These are phyloP conservation scores for Eutolmus rufibarbis DNA, from an alignment of 2,888 invertebrate species.

Conservation along the genomic window DNA sequence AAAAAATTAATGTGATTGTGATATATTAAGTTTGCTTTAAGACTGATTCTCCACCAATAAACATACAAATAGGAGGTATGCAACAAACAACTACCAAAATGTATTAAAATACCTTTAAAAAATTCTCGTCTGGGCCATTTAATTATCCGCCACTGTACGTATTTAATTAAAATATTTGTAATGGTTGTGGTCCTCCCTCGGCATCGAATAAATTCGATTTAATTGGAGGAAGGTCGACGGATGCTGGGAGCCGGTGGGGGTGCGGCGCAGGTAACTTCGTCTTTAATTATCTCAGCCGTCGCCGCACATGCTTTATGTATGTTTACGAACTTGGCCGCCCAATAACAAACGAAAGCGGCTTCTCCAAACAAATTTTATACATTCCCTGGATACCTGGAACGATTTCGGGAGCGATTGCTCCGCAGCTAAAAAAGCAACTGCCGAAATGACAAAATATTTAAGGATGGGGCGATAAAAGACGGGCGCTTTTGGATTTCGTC, in stretches of 20 bases:
- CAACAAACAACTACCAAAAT: too few species aligned
- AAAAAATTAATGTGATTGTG: too few species aligned
- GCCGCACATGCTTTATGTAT: slow-evolving; percentile 5
- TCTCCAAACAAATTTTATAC: background rate
- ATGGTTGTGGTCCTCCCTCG: background rate
- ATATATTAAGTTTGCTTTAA: too few species aligned
- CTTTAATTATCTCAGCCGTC: slow-evolving; percentile 13
- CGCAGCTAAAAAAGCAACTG: background rate
- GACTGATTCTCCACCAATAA: too few species aligned
- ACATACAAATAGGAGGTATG: too few species aligned
- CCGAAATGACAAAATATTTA: slow-evolving; percentile 14
- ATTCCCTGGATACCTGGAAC: background rate
- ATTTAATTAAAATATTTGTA: background rate
- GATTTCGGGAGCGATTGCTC: background rate
- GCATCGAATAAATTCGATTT: background rate
- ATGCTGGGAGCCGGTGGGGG: background rate
- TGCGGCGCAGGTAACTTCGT: background rate
- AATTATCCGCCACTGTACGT: background rate
- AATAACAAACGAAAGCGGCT: slow-evolving; percentile 3
- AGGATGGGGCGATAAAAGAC: background rate
- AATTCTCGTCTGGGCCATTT: background rate
- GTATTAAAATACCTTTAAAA: too few species aligned
- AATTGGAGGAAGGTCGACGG: background rate
- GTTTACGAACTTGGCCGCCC: slow-evolving; percentile 3
- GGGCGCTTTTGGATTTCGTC: background rate